Evolutionary conservation across 2,888 invertebrate genomes (phyloP), one percentile per base, ranked within the genome.

Genomic region (Mesorhabditis belari): DNA sequence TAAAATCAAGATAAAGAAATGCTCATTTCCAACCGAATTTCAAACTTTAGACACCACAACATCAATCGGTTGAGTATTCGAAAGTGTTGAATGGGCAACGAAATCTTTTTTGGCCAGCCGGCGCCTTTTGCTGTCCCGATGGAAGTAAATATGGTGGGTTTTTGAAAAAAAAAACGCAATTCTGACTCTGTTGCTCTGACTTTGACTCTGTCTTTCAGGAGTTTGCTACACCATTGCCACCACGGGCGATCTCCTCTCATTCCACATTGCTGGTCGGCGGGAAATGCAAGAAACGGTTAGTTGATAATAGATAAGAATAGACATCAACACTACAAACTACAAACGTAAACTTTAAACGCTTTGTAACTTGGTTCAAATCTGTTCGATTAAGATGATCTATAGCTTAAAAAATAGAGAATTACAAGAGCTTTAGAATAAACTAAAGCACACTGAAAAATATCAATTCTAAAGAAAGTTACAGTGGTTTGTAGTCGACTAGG

Each of bases 51-150:
- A 74, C 73, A 2, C 75, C 76, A 4, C 76, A 76, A 61, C 76
- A 76, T 58, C 76, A 76, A 61, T 72, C 67, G 61, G 62, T 62
- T 19, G 75, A 75, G 49, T 67, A 66, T 50, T 58, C 69, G 21
- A 64, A 65, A 49, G 64, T 61, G 4, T 58, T 75, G 58, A 74
- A 74, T 61, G 66, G 66, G 26, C 68, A 67, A 19, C 64, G 68
- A 4, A 63, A 66, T 17, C 65, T 76, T 4, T 75, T 75, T 69
- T 75, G 75, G 75, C 76, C 76, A 19, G 74, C 73, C 29, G 75
- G 76, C 4, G 75, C 69, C n/a, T 76, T 76, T 62, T 58, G 67
- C 3, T 72, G 72, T 58, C 76, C 76, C 0, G 74, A 74, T 28
- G 76, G 76, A 6, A 71, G 71, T 1, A 73, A 73, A 49, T 76